Conservation (phyloP, 2,888 invertebrate genomes). For the Eristalis intricaria region DNA sequence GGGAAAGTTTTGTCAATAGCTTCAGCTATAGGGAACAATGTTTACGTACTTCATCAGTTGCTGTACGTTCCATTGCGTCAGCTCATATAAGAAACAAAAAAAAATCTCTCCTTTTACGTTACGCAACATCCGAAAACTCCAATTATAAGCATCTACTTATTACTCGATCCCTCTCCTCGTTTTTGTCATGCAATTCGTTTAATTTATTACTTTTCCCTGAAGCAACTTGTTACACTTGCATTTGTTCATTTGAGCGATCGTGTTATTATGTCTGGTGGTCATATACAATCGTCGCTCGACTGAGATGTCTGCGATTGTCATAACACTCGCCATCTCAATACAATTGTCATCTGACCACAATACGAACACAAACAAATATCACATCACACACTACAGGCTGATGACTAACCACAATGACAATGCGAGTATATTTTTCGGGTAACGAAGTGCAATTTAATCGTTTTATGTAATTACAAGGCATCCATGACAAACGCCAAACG, state of each 20-base stretch:
- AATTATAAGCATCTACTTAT: conserved; percentile 17
- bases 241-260: conserved; percentile 35
- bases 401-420: conserved; percentile 6
- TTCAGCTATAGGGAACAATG: background rate
- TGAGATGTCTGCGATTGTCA: conserved; percentile 46
- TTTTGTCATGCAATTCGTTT: conserved; percentile 31
- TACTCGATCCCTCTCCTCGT: background rate
- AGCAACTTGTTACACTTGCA: conserved; percentile 38
- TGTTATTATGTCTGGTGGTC: conserved; percentile 40
- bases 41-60: background rate
- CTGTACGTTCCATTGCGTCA: background rate
- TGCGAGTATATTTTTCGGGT: conserved; percentile 24
- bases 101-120: conserved; percentile 11
- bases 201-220: conserved; percentile 16
- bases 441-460: conserved; percentile 52
- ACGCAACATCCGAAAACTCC: conserved; percentile 29
- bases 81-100: conserved; percentile 7
- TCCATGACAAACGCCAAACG: conserved; percentile 20
- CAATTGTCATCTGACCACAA: conserved; percentile 30
- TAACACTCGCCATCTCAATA: conserved; percentile 1
- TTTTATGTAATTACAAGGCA: conserved; percentile 44
- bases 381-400: background rate
- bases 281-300: conserved; percentile 31
- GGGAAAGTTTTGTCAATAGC: conserved; percentile 5
- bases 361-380: background rate